Evolutionary conservation across 2,888 invertebrate species (phyloP).

Genomic region (Agriopis leucophaearia): DNA sequence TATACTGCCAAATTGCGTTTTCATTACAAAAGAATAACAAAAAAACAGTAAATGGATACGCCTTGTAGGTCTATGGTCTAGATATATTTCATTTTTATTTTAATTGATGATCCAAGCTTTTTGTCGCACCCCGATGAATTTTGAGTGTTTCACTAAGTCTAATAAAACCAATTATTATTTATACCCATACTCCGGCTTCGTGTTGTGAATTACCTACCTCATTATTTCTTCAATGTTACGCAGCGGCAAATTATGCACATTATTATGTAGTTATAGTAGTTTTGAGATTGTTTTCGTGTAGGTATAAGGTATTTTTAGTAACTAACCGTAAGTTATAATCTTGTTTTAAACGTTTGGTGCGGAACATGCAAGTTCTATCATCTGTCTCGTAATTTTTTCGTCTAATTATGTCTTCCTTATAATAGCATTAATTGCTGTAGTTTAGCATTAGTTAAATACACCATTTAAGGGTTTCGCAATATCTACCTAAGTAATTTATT

Average conservation of each 20-base stretch:
- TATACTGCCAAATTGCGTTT: too few species aligned
- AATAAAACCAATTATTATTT: not conserved
- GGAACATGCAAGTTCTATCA: slow-evolving; percentile 3
- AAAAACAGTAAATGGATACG: too few species aligned
- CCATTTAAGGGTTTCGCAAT: too few species aligned
- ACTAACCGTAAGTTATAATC: slow-evolving; percentile 15
- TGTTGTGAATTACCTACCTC: slow-evolving; percentile 7
- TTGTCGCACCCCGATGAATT: too few species aligned
- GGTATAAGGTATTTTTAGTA: not conserved
- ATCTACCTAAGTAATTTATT: too few species aligned
- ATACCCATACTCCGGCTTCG: not conserved
- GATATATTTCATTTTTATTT: too few species aligned
- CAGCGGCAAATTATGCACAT: slow-evolving; percentile 26
- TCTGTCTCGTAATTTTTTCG: not conserved
- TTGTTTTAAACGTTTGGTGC: slow-evolving; percentile 13
- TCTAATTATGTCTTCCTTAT: too few species aligned
- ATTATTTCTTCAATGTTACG: slow-evolving; percentile 17
- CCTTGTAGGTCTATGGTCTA: too few species aligned
- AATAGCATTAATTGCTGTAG: too few species aligned
- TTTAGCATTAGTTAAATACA: too few species aligned
- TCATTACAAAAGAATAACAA: too few species aligned
- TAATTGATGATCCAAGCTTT: too few species aligned
- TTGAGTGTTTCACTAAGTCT: not conserved
- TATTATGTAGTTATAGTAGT: slow-evolving; percentile 22
- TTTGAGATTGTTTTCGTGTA: slow-evolving; percentile 3